Evolutionary conservation across 2,888 invertebrate species (phyloP).

Genomic region (Mythimna loreyi): DNA sequence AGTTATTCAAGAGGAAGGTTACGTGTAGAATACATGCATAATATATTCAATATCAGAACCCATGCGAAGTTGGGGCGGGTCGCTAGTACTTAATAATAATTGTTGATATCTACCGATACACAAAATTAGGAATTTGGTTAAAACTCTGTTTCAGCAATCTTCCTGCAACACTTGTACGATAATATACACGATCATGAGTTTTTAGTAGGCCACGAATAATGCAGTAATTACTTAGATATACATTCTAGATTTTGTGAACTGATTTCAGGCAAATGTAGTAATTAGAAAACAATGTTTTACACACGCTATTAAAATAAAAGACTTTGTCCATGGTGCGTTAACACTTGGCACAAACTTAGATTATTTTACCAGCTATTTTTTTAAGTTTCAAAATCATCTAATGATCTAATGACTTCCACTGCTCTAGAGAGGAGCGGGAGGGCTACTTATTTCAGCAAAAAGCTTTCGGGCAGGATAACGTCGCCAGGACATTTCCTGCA

Average conservation of each 20-base stretch:
- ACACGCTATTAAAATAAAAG: not conserved
- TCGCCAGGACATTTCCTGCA: no score
- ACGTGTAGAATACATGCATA: no score
- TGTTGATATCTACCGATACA: not conserved
- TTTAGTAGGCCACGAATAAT: slow-evolving; percentile 49
- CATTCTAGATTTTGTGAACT: slow-evolving; percentile 39
- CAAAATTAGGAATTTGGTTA: slow-evolving; percentile 8
- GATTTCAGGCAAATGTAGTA: slow-evolving; percentile 29
- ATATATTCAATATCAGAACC: no score
- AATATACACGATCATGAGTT: slow-evolving; percentile 36
- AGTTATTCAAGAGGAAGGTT: no score
- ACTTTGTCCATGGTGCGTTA: not conserved
- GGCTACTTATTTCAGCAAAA: no score
- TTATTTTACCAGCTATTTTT: no score
- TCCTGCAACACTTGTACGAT: slow-evolving; percentile 17
- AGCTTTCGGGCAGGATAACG: no score
- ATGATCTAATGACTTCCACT: no score
- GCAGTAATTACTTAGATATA: slow-evolving; percentile 43
- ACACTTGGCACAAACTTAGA: no score
- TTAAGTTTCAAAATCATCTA: fast-evolving
- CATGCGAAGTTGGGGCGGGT: no score
- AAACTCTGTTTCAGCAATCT: not conserved
- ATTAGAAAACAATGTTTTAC: not conserved
- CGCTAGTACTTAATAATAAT: no score
- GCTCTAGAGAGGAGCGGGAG: no score